Evolutionary conservation across 2,113 vertebrate species (phyloP), one percentile per base, ranked within the genome.

Genomic region (Nematolebias whitei): DNA sequence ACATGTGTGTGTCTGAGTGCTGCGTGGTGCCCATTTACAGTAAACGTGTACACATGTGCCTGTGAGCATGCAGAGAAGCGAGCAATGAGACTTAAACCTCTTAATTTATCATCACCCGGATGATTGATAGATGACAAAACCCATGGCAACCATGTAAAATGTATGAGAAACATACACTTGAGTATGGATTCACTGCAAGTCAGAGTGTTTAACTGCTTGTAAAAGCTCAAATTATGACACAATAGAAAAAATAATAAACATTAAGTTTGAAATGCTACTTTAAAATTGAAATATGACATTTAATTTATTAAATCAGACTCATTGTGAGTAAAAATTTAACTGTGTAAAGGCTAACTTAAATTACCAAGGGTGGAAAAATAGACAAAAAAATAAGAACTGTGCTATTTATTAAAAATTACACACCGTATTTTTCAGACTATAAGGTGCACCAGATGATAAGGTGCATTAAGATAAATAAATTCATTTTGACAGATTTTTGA

Each of bases 61-160:
- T 64, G 59, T 22, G 18, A 44, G 82, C 80, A 71, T 70, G 78
- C 84, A 88, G 80, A 58, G 79, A 78, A 85, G 78, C 38, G 39
- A 80, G 79, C 81, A 88, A 74, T 82, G 80, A 85, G 75, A 85
- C 74, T 83, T 70, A 73, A 78, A 87, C 71, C 48, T 90, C 87
- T 88, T 89, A 75, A 89, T 91, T 91, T 91, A 89, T 90, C 85
- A 91, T 86, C 87, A 87, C 68, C 8, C 44, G 72, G 24, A 48
- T 79, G 85, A 80, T 76, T 71, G 83, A 84, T 71, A 45, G 68
- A 40, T 71, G 44, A 59, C 35, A 40, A 54, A 71, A 47, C 19
- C 24, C 2, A 53, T 53, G 22, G 20, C 2, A 60, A 22, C 24
- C 23, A 35, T 51, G 39, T 22, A 41, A 41, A 68, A 72, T 47